A percentile compares a stretch with the other conserved stretches of the same genome.
phyloP scores from a whole-genome alignment of 2,888 invertebrate species.

The Ochropleura plecta region DNA sequence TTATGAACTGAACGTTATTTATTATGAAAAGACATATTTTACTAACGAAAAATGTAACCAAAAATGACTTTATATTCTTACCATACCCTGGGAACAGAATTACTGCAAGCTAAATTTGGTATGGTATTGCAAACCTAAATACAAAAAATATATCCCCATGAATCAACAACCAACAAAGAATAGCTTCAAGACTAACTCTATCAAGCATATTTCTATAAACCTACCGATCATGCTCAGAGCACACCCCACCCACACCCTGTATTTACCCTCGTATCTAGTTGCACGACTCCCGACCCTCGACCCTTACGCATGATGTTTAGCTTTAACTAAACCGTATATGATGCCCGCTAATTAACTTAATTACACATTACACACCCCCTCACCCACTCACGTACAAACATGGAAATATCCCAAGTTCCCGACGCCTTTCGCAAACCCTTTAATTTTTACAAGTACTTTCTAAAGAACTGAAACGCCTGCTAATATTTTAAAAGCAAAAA shows the following conservation, averaged over 20 bases:
- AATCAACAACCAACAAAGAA: background rate
- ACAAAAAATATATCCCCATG: background rate
- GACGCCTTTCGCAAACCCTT: constrained; percentile 26
- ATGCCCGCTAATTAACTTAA: constrained; percentile 65
- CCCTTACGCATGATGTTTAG: constrained; percentile 47
- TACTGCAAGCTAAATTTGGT: background rate
- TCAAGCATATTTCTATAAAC: constrained; percentile 3
- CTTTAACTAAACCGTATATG: constrained; percentile 50
- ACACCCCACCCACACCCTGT: constrained; percentile 15
- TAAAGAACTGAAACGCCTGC: constrained; percentile 52
- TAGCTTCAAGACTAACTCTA: background rate
- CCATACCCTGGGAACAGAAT: background rate
- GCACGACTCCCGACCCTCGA: constrained; percentile 29
- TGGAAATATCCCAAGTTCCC: constrained; percentile 48
- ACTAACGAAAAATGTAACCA: background rate
- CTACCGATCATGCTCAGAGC: constrained; percentile 6
- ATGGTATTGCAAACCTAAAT: background rate
- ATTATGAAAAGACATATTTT: background rate
- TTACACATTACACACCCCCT: constrained; percentile 62
- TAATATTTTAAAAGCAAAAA: constrained; percentile 54
- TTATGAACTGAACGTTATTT: background rate
- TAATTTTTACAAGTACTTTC: constrained; percentile 42
- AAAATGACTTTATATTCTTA: background rate
- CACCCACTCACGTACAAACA: constrained; percentile 53
- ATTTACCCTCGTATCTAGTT: constrained; percentile 46